These are phyloP conservation scores for Poicephalus meyeri DNA, from an alignment of 2,113 vertebrate genomes.

Conservation along the genomic window DNA sequence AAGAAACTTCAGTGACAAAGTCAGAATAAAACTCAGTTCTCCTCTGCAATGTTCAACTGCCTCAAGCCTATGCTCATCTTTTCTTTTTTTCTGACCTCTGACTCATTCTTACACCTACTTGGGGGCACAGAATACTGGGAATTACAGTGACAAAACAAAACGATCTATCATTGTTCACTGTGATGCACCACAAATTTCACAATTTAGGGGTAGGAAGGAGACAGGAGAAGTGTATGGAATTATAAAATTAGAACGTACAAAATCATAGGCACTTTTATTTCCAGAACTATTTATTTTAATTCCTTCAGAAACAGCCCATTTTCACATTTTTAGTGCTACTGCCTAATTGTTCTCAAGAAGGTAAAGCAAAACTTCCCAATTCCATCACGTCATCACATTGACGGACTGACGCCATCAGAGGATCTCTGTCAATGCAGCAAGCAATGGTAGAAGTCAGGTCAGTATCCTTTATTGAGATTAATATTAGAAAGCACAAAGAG, in stretches of 20 bases:
- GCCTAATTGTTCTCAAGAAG: background rate
- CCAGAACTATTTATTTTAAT: background rate
- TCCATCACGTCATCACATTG: background rate
- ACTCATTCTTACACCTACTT: background rate
- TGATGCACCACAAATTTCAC: background rate
- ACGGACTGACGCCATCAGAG: background rate
- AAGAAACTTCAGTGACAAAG: background rate
- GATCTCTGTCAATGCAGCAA: background rate
- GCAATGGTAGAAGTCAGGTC: background rate
- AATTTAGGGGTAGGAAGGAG: background rate
- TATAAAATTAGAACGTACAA: background rate
- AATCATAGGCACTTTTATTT: background rate
- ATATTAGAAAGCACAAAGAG: background rate
- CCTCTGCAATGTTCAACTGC: background rate
- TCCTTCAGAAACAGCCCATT: background rate
- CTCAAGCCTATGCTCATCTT: background rate
- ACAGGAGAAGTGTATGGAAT: background rate
- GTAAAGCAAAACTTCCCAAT: background rate
- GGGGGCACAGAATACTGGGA: background rate
- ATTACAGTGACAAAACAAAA: background rate
- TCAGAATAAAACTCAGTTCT: background rate
- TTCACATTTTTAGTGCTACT: background rate
- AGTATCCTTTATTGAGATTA: background rate
- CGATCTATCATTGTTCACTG: background rate
- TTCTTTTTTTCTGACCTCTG: background rate